Percentiles rank a stretch among this genome's conserved stretches.
These are phyloP conservation scores for Nomada ferruginata DNA, from an alignment of 2,888 invertebrate genomes.

Conservation along the genomic window DNA sequence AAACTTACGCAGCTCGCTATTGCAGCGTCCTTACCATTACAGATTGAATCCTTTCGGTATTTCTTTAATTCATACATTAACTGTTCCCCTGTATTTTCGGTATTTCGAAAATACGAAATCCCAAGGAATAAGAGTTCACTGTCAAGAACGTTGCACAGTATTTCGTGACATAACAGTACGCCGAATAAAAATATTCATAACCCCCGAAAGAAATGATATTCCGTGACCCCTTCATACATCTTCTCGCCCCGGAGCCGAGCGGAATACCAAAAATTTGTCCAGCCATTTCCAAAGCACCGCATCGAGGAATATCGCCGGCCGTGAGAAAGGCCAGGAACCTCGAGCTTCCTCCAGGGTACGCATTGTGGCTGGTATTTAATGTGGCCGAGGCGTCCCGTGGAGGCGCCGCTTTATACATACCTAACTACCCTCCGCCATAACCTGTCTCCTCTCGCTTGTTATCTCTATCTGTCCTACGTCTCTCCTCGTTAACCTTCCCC, in stretches of 20 bases:
- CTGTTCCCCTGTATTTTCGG: no score
- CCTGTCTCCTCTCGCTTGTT: constrained; percentile 42
- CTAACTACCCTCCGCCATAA: constrained; percentile 49
- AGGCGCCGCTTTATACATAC: constrained; percentile 61
- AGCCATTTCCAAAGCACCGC: not conserved
- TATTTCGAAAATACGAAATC: no score
- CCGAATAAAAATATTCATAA: not conserved
- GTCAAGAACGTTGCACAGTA: no score
- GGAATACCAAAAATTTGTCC: constrained; percentile 19
- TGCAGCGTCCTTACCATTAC: no score
- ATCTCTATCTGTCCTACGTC: constrained; percentile 44
- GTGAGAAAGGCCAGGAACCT: not conserved
- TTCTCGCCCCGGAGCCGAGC: not conserved
- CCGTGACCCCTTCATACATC: not conserved
- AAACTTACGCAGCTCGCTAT: no score
- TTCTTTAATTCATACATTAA: no score
- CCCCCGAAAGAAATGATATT: not conserved
- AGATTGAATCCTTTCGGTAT: no score
- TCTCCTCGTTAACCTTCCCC: constrained; percentile 24
- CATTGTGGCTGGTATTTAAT: constrained; percentile 49
- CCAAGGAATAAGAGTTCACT: no score
- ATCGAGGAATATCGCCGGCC: not conserved
- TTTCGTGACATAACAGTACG: not conserved
- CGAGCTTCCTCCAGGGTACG: constrained; percentile 6
- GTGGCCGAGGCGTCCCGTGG: constrained; percentile 48